Conservation (phyloP, 2,797 vertebrate genomes). For the Florisuga fusca region DNA sequence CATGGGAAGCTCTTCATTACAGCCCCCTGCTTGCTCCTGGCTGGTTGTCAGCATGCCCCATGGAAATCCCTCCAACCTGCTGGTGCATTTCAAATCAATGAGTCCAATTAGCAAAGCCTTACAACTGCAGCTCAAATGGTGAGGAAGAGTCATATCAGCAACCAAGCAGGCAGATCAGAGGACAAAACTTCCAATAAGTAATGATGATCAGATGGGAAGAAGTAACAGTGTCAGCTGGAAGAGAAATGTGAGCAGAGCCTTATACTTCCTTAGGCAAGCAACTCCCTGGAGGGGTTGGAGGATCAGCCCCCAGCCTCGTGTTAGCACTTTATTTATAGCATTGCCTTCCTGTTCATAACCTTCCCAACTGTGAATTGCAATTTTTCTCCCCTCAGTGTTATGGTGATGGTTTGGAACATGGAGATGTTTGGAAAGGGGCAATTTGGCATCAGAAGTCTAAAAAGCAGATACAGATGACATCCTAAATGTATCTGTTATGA, state of each 20-base stretch:
- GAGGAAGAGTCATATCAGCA: background rate
- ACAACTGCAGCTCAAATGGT: background rate
- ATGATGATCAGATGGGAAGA: background rate
- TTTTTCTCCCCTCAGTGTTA: conserved; percentile 3
- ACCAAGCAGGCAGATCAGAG: background rate
- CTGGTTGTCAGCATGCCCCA: background rate
- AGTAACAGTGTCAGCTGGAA: background rate
- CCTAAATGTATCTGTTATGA: conserved; percentile 58
- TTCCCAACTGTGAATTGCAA: background rate
- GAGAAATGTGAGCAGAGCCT: background rate
- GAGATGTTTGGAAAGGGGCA: conserved; percentile 29
- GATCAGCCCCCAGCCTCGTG: background rate
- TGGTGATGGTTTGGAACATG: background rate
- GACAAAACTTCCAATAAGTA: background rate
- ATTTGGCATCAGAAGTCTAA: conserved; percentile 45
- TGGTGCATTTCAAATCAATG: background rate
- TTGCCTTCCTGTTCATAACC: background rate
- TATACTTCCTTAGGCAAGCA: background rate
- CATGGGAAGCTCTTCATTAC: background rate
- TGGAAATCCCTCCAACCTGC: background rate
- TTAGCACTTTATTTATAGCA: conserved; percentile 29
- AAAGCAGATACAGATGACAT: conserved; percentile 61
- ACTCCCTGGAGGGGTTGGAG: background rate
- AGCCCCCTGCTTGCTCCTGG: background rate
- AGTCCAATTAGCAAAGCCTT: background rate